phyloP scores from a whole-genome alignment of 2,888 invertebrate species.

The Parascotia fuliginaria region DNA sequence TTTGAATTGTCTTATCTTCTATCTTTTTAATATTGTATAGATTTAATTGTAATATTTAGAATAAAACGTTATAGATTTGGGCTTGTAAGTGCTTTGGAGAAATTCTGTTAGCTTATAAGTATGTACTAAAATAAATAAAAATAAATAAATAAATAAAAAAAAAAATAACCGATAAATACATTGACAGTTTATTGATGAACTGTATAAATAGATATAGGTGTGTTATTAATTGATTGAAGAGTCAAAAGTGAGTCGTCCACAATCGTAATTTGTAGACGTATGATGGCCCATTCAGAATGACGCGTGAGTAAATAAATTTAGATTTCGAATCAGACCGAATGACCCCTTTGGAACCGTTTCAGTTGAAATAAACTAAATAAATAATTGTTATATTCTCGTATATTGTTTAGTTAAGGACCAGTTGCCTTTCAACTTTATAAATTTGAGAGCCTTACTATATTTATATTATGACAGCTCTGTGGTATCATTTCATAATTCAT shows the following conservation, averaged over 20 bases:
- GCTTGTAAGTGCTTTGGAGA: too few species aligned
- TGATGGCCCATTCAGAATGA: slow-evolving; percentile 20
- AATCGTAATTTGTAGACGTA: slow-evolving; percentile 22
- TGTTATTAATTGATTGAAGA: slow-evolving; percentile 12
- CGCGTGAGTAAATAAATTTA: slow-evolving; percentile 26
- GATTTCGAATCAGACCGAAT: slow-evolving; percentile 24
- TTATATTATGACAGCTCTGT: background rate
- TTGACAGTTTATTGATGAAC: background rate
- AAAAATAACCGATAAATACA: too few species aligned
- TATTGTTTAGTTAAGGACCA: background rate
- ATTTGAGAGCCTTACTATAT: too few species aligned
- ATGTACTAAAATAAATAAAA: too few species aligned
- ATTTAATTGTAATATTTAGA: too few species aligned
- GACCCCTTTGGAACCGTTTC: slow-evolving; percentile 25
- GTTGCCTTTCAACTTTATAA: background rate
- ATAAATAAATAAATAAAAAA: too few species aligned
- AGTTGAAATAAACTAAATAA: slow-evolving; percentile 10
- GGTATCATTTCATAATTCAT: too few species aligned
- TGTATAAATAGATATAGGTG: slow-evolving; percentile 7
- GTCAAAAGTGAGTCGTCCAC: slow-evolving; percentile 13
- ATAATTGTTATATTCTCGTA: background rate
- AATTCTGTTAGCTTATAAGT: too few species aligned
- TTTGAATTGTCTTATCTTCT: too few species aligned
- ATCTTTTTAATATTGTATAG: too few species aligned
- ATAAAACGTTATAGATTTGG: too few species aligned